A percentile compares a stretch with the other conserved stretches of the same genome.
Conservation (phyloP, 2,888 invertebrate genomes). For the Pachycephus smyrnensis region DNA sequence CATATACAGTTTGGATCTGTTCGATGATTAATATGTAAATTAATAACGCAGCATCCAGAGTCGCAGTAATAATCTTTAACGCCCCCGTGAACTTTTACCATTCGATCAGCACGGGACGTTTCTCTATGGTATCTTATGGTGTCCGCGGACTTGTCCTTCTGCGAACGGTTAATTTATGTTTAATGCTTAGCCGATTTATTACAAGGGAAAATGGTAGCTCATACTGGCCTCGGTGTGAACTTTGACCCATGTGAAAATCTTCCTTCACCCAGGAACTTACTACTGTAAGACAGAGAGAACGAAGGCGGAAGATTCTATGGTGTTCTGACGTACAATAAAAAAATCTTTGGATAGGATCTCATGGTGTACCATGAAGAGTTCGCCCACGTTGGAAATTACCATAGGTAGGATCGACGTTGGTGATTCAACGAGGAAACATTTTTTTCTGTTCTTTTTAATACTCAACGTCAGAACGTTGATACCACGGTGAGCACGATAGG, state of each 20-base stretch:
- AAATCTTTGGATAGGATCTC: not conserved
- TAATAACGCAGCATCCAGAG: conserved; percentile 15
- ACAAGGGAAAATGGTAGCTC: not conserved
- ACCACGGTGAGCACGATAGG: not conserved
- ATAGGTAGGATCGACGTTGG: conserved; percentile 33
- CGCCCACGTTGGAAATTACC: conserved; percentile 43
- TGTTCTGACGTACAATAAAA: not conserved
- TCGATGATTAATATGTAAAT: conserved; percentile 23
- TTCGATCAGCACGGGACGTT: conserved; percentile 10
- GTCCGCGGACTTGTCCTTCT: not conserved
- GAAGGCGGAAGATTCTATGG: not conserved
- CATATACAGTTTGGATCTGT: not conserved
- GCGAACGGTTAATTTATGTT: not conserved
- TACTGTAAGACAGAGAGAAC: not conserved
- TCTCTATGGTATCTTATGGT: not conserved
- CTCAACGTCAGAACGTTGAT: not conserved
- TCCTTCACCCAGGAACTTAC: not conserved
- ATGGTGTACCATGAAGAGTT: not conserved
- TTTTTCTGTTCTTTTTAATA: not conserved
- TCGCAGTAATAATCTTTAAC: conserved; percentile 30
- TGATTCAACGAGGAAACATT: conserved; percentile 22
- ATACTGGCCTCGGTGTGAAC: not conserved
- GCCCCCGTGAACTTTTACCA: conserved; percentile 32
- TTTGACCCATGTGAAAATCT: not conserved
- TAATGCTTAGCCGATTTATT: not conserved